These are phyloP conservation scores for Tragelaphus scriptus DNA, from an alignment of 2,113 vertebrate species.

Conservation along the genomic window DNA sequence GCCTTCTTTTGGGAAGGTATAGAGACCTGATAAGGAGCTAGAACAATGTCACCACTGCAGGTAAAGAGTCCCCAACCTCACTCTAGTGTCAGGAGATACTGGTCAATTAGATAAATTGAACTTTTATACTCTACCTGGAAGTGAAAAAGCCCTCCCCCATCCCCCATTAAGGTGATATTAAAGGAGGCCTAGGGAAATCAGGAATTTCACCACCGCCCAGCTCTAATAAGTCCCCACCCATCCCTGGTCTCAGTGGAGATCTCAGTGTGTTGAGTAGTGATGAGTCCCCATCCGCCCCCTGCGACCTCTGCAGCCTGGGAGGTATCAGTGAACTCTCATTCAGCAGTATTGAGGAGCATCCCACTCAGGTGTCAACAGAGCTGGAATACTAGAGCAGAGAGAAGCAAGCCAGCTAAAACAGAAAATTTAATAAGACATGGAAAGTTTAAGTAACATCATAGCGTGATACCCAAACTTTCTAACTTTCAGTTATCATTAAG, in stretches of 20 bases:
- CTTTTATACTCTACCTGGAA: not conserved
- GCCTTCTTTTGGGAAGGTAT: not conserved
- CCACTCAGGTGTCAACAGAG: not conserved
- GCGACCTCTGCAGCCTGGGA: not conserved
- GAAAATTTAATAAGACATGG: not conserved
- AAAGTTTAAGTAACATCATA: not conserved
- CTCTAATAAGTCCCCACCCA: not conserved
- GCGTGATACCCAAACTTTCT: not conserved
- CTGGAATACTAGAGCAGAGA: not conserved
- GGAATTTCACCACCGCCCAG: not conserved
- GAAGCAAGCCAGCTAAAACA: not conserved
- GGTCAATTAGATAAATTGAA: not conserved
- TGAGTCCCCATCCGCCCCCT: not conserved
- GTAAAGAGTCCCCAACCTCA: not conserved
- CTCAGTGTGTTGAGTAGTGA: not conserved
- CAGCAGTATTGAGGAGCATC: not conserved
- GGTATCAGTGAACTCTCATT: too few relatives aligned
- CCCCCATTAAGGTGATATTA: not conserved
- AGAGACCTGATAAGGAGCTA: not conserved
- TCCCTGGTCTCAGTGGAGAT: not conserved
- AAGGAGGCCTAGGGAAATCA: not conserved
- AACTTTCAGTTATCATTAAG: not conserved
- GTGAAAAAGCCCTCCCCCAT: not conserved
- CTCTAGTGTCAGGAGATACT: not conserved
- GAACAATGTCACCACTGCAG: not conserved